Conservation (phyloP, 2,888 invertebrate species). For the Eilema caniola region DNA sequence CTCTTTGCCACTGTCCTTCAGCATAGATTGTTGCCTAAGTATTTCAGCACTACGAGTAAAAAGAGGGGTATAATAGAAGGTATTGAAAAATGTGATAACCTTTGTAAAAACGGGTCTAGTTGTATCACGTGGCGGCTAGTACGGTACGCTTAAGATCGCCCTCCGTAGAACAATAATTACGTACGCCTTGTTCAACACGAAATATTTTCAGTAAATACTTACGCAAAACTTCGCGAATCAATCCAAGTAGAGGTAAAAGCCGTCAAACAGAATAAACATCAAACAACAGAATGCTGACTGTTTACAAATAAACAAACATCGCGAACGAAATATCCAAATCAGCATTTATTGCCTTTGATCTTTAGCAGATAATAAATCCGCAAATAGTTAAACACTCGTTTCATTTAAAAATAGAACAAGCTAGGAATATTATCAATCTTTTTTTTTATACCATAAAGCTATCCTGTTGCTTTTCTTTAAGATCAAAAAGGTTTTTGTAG, state of each 20-base stretch:
- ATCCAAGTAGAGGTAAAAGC: constrained; percentile 19
- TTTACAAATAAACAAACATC: constrained; percentile 47
- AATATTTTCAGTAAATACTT: constrained; percentile 18
- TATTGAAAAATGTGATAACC: too few relatives aligned
- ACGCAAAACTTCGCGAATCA: constrained; percentile 19
- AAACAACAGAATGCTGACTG: constrained; percentile 44
- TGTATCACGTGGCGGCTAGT: neutral
- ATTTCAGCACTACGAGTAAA: too few relatives aligned
- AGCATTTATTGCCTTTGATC: constrained; percentile 23
- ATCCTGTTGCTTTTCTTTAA: neutral
- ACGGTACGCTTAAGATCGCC: neutral
- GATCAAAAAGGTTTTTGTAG: neutral
- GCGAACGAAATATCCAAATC: constrained; percentile 40
- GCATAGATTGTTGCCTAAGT: too few relatives aligned
- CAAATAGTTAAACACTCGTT: constrained; percentile 33
- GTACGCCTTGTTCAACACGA: neutral
- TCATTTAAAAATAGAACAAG: constrained; percentile 1
- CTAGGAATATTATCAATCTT: neutral
- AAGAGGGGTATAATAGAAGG: too few relatives aligned
- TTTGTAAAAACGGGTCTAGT: too few relatives aligned
- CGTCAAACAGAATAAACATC: constrained; percentile 33
- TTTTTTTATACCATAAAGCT: neutral
- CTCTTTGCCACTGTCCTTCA: too few relatives aligned
- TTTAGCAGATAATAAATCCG: constrained; percentile 43
- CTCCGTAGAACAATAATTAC: neutral